A percentile compares a stretch with the other conserved stretches of the same genome.
phyloP scores from a whole-genome alignment of 2,888 invertebrate genomes.

The Agriopis leucophaearia region DNA sequence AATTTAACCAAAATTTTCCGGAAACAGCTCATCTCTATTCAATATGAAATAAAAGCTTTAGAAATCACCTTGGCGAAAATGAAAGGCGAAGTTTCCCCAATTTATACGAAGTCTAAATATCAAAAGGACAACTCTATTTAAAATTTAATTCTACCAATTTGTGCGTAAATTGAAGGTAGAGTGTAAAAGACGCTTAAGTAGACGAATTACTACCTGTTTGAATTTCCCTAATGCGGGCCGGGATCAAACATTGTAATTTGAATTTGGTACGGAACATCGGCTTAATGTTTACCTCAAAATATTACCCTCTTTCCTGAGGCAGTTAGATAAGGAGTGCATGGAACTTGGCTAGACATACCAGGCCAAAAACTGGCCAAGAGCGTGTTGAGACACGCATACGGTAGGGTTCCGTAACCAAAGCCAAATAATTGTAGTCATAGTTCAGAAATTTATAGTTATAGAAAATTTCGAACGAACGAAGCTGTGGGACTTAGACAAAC shows the following conservation, averaged over 20 bases:
- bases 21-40: constrained; percentile 22
- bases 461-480: no score
- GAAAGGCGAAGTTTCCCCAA: constrained; percentile 56
- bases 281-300: background rate
- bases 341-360: no score
- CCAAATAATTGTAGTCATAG: no score
- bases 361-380: no score
- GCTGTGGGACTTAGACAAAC: no score
- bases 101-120: constrained; percentile 53
- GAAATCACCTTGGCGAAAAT: constrained; percentile 48
- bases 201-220: constrained; percentile 59
- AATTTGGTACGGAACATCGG: background rate
- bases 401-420: no score
- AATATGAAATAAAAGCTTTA: constrained; percentile 47
- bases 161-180: constrained; percentile 59
- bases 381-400: no score
- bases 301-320: no score
- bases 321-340: no score
- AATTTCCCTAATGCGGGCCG: constrained; percentile 32
- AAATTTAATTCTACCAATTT: constrained; percentile 69
- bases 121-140: constrained; percentile 53
- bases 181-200: constrained; percentile 50
- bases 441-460: no score
- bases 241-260: constrained; percentile 15
- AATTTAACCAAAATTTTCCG: constrained; percentile 13